Evolutionary conservation across 2,888 invertebrate genomes (phyloP).

Genomic region (Thera obeliscata): DNA sequence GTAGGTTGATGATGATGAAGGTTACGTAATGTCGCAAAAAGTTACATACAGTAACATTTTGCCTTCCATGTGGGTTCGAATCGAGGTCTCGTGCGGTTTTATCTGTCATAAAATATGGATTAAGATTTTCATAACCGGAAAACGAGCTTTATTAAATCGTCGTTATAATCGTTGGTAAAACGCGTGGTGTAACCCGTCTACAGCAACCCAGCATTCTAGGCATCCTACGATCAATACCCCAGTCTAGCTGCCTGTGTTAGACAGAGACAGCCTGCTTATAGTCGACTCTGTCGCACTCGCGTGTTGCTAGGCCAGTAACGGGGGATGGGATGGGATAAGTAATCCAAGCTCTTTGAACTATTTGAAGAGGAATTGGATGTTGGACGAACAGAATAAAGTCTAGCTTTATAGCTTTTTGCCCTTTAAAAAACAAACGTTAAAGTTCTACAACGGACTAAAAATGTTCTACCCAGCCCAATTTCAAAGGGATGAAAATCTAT

Average conservation of each 20-base stretch:
- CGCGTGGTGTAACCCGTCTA: slow-evolving; percentile 4
- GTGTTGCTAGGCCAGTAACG: slow-evolving; percentile 52
- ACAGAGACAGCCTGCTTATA: slow-evolving; percentile 9
- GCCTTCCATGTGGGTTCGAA: background rate
- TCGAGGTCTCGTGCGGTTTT: too few relatives aligned
- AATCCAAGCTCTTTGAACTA: background rate
- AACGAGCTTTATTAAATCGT: too few relatives aligned
- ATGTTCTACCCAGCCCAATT: too few relatives aligned
- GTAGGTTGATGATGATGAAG: background rate
- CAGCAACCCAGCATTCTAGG: slow-evolving; percentile 24
- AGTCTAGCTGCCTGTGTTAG: slow-evolving; percentile 25
- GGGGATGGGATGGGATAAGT: slow-evolving; percentile 11
- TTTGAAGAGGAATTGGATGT: background rate
- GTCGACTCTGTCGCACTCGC: slow-evolving; percentile 18
- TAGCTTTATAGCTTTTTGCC: too few relatives aligned
- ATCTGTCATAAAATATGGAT: too few relatives aligned
- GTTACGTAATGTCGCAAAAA: background rate
- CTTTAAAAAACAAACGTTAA: too few relatives aligned
- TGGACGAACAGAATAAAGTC: background rate
- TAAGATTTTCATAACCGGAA: too few relatives aligned
- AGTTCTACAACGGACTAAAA: too few relatives aligned
- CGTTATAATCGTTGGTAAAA: slow-evolving; percentile 1
- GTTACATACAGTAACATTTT: background rate
- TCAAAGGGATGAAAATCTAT: too few relatives aligned
- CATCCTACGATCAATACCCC: slow-evolving; percentile 28